A percentile compares a stretch with the other conserved stretches of the same genome.
Conservation (phyloP, 1,140 invertebrate genomes). For the Papilio xuthus region DNA sequence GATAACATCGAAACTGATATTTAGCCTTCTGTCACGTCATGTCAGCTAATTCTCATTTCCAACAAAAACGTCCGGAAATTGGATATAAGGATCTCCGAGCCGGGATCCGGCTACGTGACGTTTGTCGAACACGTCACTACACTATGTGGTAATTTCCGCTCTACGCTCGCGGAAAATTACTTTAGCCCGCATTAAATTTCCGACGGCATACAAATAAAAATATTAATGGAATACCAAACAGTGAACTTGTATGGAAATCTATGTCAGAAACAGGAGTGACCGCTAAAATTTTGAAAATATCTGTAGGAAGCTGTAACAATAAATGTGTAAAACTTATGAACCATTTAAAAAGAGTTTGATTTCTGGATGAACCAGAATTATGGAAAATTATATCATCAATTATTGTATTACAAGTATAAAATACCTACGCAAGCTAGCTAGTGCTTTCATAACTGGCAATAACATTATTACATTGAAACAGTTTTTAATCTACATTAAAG, state of each 20-base stretch:
- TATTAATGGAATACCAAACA: slow-evolving; percentile 45
- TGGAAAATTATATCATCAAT: not conserved
- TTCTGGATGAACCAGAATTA: too few relatives aligned
- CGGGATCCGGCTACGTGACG: slow-evolving; percentile 79
- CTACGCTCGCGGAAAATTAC: slow-evolving; percentile 79
- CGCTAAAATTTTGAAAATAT: not conserved
- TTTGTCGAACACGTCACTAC: slow-evolving; percentile 81
- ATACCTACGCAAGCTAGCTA: not conserved
- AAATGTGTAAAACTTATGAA: too few relatives aligned
- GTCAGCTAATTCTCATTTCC: slow-evolving; percentile 79
- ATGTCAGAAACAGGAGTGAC: not conserved
- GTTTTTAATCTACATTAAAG: slow-evolving; percentile 25
- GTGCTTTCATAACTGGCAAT: not conserved
- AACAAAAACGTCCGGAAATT: slow-evolving; percentile 81
- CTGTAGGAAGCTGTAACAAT: too few relatives aligned
- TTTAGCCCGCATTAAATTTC: slow-evolving; percentile 79
- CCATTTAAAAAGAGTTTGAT: too few relatives aligned
- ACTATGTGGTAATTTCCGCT: slow-evolving; percentile 81
- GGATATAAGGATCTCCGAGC: slow-evolving; percentile 80
- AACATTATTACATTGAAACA: slow-evolving; percentile 23
- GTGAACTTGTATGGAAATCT: slow-evolving; percentile 4
- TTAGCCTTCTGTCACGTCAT: slow-evolving; percentile 74
- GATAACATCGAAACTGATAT: slow-evolving; percentile 54
- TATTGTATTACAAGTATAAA: not conserved
- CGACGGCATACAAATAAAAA: slow-evolving; percentile 67